Base-by-base conservation (phyloP, 2,888 invertebrate genomes). In the Ennomos erosarius region DNA sequence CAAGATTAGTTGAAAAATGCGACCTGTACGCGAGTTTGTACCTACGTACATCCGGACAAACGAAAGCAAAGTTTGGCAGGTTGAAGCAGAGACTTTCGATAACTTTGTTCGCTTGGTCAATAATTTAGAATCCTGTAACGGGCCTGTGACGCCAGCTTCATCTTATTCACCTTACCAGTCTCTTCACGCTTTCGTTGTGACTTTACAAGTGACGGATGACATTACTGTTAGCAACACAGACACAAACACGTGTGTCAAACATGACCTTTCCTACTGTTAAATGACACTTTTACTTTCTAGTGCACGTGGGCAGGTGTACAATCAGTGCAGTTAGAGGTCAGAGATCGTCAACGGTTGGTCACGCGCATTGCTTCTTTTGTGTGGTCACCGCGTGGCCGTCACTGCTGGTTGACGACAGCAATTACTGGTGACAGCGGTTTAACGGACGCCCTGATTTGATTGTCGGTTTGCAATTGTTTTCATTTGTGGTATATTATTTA, bases 341-440 rank as follows among this genome's bases (percentile, higher is more conserved):
- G 68, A 61, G 59, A 69, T 73, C 71, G 59, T 63, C 75, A 78
- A 74, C 76, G 62, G 76, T 64, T 58, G 71, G 76, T 76, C 74
- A 78, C 76, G 76, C 65, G 39, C 43, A 8, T 45, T 67, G 69
- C 60, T 54, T 58, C 71, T 67, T 65, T 75, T 74, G 72, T 73
- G 62, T 10, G 50, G 49, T 46, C 37, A 59, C 47, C 53, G 33
- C 26, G 44, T 13, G 34, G 26, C 38, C 35, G 45, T 43, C 47
- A 44, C 26, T 35, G 33, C 42, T 38, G 57, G 51, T 42, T 43
- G 46, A 26, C 56, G 43, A 47, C 58, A 47, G 40, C 59, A 59
- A 63, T 63, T 59, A 59, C 58, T 38, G 43, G 45, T 44, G 42
- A 40, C 58, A 50, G 38, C 51, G 43, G 55, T 60, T 55, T 52